Evolutionary conservation across 2,797 vertebrate species (phyloP), one percentile per base, ranked within the genome.

Genomic region (Leuciscus waleckii): DNA sequence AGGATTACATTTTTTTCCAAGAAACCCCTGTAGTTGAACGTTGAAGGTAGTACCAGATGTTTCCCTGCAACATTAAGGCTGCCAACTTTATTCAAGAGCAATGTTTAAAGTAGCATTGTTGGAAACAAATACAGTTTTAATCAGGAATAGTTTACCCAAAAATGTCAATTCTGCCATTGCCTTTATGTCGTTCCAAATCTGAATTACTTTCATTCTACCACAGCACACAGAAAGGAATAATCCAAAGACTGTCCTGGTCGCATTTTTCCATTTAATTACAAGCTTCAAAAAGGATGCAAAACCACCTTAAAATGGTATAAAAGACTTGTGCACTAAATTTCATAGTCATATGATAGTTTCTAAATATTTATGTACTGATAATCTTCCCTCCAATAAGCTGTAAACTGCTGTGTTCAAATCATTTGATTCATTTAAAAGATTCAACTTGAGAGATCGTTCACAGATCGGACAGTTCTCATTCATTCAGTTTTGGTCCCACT

Each of bases 41-140:
- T 67, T 83, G 16, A 76, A 83, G 32, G 32, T 67, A 54, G 58
- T 51, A 68, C 82, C 71, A 83, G 82, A 83, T 83, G 82, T 76
- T 83, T 54, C 29, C 71, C 21, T 67, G 29, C 32, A 14, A 43
- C 54, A 61, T 21, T 6, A 70, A 26, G 23, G 2, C 39, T 29
- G 32, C 43, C 56, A 49, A 7, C 23, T 75, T 8, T 39, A 51
- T 63, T 56, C 29, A 46, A 63, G 56, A 58, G 29, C 17, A 41
- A 35, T 67, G 43, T 35, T 80, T 70, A 23, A 41, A 43, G 51
- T 71, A 56, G 9, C 14, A 71, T 13, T 70, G n/a, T 74, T 75
- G 39, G 17, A 65, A 83, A 26, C 14, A 51, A 83, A 75, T 21
- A 46, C 29, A 74, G 29, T n/a, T 49, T 41, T 43, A 58, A 71